Base-by-base conservation (phyloP, 2,888 invertebrate species). In the Monoplex corrugatus region DNA sequence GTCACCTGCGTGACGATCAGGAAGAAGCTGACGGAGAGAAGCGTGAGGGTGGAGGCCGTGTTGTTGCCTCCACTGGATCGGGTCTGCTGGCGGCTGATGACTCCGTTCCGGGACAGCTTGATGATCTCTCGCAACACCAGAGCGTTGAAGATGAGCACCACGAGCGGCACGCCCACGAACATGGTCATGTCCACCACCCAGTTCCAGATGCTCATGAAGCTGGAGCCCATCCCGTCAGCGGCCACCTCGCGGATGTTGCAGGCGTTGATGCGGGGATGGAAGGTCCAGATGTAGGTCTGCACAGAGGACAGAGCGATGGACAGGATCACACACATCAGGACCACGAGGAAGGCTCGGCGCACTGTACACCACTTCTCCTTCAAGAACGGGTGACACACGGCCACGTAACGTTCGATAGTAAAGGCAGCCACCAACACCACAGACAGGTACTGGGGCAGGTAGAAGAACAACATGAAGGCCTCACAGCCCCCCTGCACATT, bases 11-110 rank as follows among this genome's bases (percentile, higher is more conserved):
- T 95, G 86, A 94, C 63, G 80, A 95, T 95, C 28, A 95, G 93
- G 90, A 94, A 95, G 90, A 95, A 95, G 8, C 95, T 94, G 32
- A 95, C 95, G 0, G 93, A 92, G 38, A 95, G 92, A 13, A 95
- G 91, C 88, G 94, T 95, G 10, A 94, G 90, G 10, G 95, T 95
- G 13, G 95, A 95, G 0, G 93, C 90, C 50, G 92, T 91, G 87
- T 90, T 92, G 90, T 89, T 90, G 16, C 63, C 63, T n/a, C 78
- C 87, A 13, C 63, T 2, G 38, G 72, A 38, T 16, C 84, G 87
- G 50, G 19, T 89, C 63, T 91, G 90, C 86, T 92, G 92, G 78
- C 91, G 90, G 8, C 90, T 89, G 57, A 91, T 88, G 38, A 92
- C 90, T 6, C 92, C 91, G 32, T 91, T 90, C 10, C 89, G 87